Evolutionary conservation across 1,140 invertebrate species (phyloP).

Genomic region (Portunus trituberculatus): DNA sequence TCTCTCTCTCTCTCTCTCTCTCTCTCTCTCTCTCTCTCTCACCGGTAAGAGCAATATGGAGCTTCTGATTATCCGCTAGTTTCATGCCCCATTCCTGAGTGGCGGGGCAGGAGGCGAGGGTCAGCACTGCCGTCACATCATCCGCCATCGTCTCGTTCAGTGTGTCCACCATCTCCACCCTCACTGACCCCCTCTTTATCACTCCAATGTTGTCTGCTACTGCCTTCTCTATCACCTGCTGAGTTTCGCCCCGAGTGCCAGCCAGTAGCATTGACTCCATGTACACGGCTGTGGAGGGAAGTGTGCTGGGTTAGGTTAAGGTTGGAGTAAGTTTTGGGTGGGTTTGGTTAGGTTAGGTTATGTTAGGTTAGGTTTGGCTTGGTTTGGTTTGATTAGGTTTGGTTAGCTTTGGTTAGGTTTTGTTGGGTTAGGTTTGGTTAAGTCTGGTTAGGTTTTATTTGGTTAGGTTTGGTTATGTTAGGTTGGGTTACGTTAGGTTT

Average conservation of each 20-base stretch:
- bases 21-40: conserved; percentile 47
- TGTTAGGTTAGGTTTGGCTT: too few species aligned
- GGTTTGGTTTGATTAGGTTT: too few species aligned
- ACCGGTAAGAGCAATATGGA: conserved; percentile 85
- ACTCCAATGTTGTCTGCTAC: neutral
- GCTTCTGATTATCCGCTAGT: conserved; percentile 40
- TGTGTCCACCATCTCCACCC: conserved; percentile 27
- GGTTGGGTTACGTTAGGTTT: too few species aligned
- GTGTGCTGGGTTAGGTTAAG: too few species aligned
- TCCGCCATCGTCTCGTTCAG: conserved; percentile 50
- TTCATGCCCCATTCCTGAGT: conserved; percentile 24
- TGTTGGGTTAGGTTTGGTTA: too few species aligned
- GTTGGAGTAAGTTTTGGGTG: too few species aligned
- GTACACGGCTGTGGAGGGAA: conserved; percentile 50
- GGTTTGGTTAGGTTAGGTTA: too few species aligned
- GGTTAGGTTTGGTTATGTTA: too few species aligned
- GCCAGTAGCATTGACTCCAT: conserved; percentile 64
- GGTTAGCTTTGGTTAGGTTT: too few species aligned
- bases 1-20: neutral
- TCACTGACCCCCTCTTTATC: conserved; percentile 49
- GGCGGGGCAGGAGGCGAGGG: conserved; percentile 46
- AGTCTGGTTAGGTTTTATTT: too few species aligned
- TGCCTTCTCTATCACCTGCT: conserved; percentile 29
- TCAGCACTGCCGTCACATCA: conserved; percentile 61
- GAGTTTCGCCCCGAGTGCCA: neutral